phyloP scores from a whole-genome alignment of 2,797 vertebrate species.

The Pogoniulus pusillus region DNA sequence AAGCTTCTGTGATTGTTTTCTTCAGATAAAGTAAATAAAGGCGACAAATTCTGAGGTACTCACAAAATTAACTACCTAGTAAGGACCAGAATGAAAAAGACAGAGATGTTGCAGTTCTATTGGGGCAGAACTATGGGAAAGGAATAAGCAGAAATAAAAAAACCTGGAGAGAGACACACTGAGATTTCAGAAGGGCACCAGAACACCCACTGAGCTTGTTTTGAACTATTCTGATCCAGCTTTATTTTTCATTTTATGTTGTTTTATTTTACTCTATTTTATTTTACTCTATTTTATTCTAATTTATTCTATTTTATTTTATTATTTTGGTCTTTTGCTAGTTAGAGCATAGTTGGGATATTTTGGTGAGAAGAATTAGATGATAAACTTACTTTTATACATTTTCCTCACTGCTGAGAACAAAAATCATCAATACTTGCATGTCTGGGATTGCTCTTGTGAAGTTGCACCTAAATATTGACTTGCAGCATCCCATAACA shows the following conservation, averaged over 20 bases:
- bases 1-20: background rate
- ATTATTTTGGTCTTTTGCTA: background rate
- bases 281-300: too few relatives aligned
- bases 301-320: too few relatives aligned
- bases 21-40: background rate
- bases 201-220: slow-evolving; percentile 8
- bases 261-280: background rate
- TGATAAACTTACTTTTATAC: too few relatives aligned
- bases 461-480: too few relatives aligned
- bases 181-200: background rate
- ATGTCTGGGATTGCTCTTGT: too few relatives aligned
- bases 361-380: too few relatives aligned
- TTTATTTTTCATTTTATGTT: slow-evolving; percentile 6
- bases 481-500: too few relatives aligned
- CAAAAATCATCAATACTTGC: too few relatives aligned
- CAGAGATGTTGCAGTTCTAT: background rate
- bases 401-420: too few relatives aligned
- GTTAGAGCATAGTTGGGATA: too few relatives aligned
- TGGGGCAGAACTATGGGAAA: background rate
- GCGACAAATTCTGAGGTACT: background rate
- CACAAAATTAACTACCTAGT: background rate
- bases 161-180: background rate
- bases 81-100: background rate
- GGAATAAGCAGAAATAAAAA: background rate
- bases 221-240: background rate